phyloP scores from a whole-genome alignment of 2,888 invertebrate genomes.

The Leptopilina drosophilae region DNA sequence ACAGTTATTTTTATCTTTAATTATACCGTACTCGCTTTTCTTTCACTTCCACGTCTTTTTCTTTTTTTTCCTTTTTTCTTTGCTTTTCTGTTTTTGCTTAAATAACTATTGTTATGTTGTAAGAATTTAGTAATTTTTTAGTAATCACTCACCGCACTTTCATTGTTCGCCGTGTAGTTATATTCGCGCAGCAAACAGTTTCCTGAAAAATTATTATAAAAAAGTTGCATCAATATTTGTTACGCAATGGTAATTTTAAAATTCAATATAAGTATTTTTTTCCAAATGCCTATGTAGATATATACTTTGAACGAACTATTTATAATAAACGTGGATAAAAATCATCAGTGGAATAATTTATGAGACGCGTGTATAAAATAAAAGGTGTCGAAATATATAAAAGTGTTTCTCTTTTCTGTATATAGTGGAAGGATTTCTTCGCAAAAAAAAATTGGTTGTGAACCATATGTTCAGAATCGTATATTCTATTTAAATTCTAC shows the following conservation, averaged over 20 bases:
- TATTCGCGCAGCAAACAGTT: not conserved
- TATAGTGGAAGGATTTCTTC: too few species aligned
- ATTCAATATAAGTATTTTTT: not conserved
- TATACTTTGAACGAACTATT: not conserved
- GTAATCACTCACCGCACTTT: slow-evolving; percentile 11
- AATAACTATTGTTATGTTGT: slow-evolving; percentile 24
- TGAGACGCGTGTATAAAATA: too few species aligned
- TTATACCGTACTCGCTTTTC: not conserved
- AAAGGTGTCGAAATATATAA: not conserved
- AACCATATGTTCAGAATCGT: too few species aligned
- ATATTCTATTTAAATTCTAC: too few species aligned
- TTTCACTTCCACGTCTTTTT: not conserved
- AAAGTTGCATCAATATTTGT: slow-evolving; percentile 12
- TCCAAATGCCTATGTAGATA: not conserved
- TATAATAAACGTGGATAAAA: not conserved
- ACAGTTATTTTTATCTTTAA: not conserved
- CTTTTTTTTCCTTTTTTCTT: too few species aligned
- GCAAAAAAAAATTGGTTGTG: too few species aligned
- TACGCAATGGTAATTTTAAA: not conserved
- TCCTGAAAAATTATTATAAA: slow-evolving; percentile 1
- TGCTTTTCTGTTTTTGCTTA: too few species aligned
- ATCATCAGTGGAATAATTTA: not conserved
- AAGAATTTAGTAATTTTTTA: slow-evolving; percentile 18
- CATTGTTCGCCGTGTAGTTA: not conserved
- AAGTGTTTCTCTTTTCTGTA: not conserved